phyloP scores from a whole-genome alignment of 1,140 invertebrate species.

The Holcopasites calliopsidis region DNA sequence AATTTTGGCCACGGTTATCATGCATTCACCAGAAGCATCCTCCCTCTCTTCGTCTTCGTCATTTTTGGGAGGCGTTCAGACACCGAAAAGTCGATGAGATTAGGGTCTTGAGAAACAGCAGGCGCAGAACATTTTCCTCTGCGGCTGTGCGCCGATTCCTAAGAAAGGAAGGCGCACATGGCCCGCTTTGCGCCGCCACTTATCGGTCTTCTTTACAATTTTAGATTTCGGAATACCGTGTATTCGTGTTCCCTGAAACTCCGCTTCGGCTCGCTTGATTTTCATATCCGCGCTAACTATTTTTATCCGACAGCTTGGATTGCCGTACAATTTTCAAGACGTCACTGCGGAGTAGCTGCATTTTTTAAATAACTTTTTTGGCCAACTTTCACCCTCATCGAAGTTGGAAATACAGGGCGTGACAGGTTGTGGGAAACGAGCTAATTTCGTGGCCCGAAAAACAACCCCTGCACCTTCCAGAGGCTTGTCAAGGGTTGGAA shows the following conservation, averaged over 20 bases:
- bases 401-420: slow-evolving; percentile 39
- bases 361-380: slow-evolving; percentile 23
- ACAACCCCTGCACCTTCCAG: slow-evolving; percentile 3
- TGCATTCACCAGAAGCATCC: slow-evolving; percentile 26
- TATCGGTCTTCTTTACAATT: slow-evolving; percentile 73
- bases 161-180: slow-evolving; percentile 73
- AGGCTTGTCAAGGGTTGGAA: slow-evolving; percentile 49
- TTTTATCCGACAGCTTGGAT: too few relatives aligned
- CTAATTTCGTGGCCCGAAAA: slow-evolving; percentile 38
- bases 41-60: slow-evolving; percentile 61
- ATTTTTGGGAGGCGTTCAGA: slow-evolving; percentile 68
- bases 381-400: slow-evolving; percentile 9
- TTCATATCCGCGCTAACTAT: too few relatives aligned
- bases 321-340: too few relatives aligned
- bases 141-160: slow-evolving; percentile 57
- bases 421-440: slow-evolving; percentile 59
- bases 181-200: slow-evolving; percentile 68
- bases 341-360: too few relatives aligned
- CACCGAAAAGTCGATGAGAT: slow-evolving; percentile 57
- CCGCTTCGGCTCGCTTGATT: too few relatives aligned
- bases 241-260: slow-evolving; percentile 61
- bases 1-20: slow-evolving; percentile 28
- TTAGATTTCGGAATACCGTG: slow-evolving; percentile 76
- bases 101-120: slow-evolving; percentile 74
- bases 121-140: slow-evolving; percentile 58